These are phyloP conservation scores for Druon quercuslanigerum DNA, from an alignment of 1,140 invertebrate species.

Conservation along the genomic window DNA sequence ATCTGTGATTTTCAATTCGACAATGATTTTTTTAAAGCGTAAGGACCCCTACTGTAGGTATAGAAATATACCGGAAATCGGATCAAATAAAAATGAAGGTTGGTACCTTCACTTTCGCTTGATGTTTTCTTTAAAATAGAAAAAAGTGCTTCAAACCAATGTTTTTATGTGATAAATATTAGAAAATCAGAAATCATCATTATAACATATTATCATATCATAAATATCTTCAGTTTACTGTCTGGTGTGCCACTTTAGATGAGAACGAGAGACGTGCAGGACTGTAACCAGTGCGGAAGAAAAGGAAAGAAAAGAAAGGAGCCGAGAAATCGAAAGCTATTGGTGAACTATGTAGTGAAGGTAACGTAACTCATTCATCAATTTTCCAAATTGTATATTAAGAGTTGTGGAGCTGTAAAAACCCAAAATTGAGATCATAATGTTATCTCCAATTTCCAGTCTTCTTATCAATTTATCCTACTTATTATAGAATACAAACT, in stretches of 20 bases:
- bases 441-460: no score
- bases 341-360: not conserved
- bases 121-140: not conserved
- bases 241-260: constrained; percentile 16
- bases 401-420: no score
- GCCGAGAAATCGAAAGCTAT: constrained; percentile 23
- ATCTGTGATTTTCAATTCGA: no score
- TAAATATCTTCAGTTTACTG: constrained; percentile 17
- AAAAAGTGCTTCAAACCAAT: constrained; percentile 7
- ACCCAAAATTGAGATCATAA: no score
- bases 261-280: constrained; percentile 5
- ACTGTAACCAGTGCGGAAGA: constrained; percentile 27
- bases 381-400: not conserved
- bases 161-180: not conserved
- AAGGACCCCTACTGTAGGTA: no score
- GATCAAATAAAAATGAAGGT: no score
- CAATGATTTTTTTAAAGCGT: no score
- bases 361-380: not conserved
- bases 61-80: no score
- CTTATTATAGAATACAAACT: no score
- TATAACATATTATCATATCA: not conserved
- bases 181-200: constrained; percentile 27
- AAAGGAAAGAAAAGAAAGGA: constrained; percentile 22
- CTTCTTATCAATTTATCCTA: no score
- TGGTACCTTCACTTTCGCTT: not conserved